These are phyloP conservation scores for Pantherophis vulpinus DNA, from an alignment of 2,797 vertebrate genomes.

Conservation along the genomic window DNA sequence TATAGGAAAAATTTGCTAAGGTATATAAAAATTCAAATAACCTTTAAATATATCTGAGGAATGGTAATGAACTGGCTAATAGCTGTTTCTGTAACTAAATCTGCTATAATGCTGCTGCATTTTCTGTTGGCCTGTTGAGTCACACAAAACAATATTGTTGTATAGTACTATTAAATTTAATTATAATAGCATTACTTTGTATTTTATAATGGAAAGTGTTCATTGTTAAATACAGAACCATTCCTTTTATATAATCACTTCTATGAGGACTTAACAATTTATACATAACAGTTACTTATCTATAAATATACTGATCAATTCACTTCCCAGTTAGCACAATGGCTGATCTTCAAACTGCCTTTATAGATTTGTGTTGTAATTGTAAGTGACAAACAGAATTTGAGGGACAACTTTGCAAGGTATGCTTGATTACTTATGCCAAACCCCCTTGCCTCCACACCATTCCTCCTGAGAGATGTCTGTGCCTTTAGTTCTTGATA, in stretches of 20 bases:
- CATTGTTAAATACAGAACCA: constrained; percentile 65
- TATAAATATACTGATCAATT: constrained; percentile 18
- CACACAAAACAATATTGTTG: constrained; percentile 40
- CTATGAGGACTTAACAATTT: constrained; percentile 46
- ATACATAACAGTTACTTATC: constrained; percentile 25
- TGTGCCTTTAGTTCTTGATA: not conserved
- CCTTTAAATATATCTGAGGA: constrained; percentile 25
- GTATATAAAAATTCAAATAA: constrained; percentile 25
- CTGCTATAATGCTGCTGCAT: constrained; percentile 37
- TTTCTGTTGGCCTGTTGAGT: constrained; percentile 50
- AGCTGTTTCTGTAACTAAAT: constrained; percentile 32
- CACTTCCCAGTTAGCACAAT: not conserved
- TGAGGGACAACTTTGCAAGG: not conserved
- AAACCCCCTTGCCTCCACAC: not conserved
- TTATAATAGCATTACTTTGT: constrained; percentile 59
- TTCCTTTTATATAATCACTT: constrained; percentile 54
- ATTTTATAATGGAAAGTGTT: constrained; percentile 56
- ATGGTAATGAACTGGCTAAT: constrained; percentile 15
- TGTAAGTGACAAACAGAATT: not conserved
- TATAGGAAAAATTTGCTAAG: not conserved
- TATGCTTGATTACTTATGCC: not conserved
- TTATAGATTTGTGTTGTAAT: not conserved
- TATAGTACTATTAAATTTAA: constrained; percentile 61
- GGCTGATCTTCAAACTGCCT: constrained; percentile 7
- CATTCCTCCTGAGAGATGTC: not conserved